phyloP scores from a whole-genome alignment of 2,113 vertebrate species.

The Elanus axillaris region DNA sequence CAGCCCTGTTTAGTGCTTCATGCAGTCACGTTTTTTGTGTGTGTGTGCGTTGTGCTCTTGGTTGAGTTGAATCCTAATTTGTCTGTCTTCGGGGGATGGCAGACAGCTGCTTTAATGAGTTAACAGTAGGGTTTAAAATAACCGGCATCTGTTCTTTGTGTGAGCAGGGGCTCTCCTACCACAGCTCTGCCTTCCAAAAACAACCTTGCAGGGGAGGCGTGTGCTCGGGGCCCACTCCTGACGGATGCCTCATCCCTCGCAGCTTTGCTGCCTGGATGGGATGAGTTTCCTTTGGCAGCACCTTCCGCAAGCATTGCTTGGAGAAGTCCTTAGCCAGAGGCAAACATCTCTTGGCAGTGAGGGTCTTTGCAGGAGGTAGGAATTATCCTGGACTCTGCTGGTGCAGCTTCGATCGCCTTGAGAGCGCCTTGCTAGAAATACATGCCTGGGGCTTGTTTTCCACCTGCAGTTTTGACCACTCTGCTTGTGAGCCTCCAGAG shows the following conservation, averaged over 20 bases:
- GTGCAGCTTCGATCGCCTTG: accelerated
- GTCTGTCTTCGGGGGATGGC: conserved; percentile 59
- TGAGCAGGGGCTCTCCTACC: conserved; percentile 6
- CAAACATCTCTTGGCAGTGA: accelerated
- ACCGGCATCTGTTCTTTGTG: conserved; percentile 56
- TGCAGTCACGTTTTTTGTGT: not conserved
- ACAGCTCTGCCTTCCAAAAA: not conserved
- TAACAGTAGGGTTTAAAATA: conserved; percentile 62
- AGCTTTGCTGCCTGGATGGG: not conserved
- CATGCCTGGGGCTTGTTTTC: not conserved
- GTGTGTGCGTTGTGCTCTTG: not conserved
- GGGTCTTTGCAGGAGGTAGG: not conserved
- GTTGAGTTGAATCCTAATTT: conserved; percentile 71
- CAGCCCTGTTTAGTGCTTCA: not conserved
- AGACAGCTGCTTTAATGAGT: conserved; percentile 73
- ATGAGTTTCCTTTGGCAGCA: not conserved
- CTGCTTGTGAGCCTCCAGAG: not conserved
- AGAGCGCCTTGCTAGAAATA: not conserved
- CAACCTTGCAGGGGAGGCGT: not conserved
- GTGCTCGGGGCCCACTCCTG: not conserved
- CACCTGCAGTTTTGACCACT: not conserved
- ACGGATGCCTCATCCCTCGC: accelerated
- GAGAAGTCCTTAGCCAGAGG: not conserved
- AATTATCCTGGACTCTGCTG: not conserved
- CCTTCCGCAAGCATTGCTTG: accelerated